Percentiles rank a stretch among this genome's conserved stretches.
Evolutionary conservation across 2,797 vertebrate genomes (phyloP).

Genomic region (Hydrolagus colliei): DNA sequence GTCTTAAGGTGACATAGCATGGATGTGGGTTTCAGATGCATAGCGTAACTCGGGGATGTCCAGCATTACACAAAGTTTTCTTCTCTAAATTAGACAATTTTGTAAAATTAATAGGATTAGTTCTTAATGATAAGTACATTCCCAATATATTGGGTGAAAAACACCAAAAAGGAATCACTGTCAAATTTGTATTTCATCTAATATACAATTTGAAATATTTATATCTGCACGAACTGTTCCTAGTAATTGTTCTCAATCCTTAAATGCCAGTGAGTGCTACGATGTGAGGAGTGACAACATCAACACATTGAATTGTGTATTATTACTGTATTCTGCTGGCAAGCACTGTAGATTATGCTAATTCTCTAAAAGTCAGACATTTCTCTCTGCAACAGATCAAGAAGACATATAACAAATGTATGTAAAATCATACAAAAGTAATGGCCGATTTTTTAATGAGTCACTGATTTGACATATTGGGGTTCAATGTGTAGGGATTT

Average conservation of each 20-base stretch:
- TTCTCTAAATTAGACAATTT: background rate
- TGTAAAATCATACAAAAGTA: background rate
- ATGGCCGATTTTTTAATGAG: too few species aligned
- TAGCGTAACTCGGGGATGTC: too few species aligned
- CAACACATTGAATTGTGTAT: background rate
- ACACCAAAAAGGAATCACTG: background rate
- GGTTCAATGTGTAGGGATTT: too few species aligned
- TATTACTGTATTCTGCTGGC: background rate
- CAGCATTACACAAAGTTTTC: background rate
- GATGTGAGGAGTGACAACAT: background rate
- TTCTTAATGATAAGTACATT: background rate
- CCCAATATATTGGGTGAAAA: background rate
- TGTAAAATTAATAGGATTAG: constrained; percentile 7
- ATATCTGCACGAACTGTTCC: background rate
- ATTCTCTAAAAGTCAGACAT: background rate
- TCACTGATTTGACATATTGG: too few species aligned
- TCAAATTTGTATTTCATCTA: constrained; percentile 7
- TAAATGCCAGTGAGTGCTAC: background rate
- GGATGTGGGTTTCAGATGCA: background rate
- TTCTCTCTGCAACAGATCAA: background rate
- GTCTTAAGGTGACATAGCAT: background rate
- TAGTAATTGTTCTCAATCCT: background rate
- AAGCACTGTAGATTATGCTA: background rate
- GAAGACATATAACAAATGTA: background rate
- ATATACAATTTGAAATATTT: background rate